phyloP scores from a whole-genome alignment of 2,797 vertebrate genomes.

The Gephyroberyx darwinii region DNA sequence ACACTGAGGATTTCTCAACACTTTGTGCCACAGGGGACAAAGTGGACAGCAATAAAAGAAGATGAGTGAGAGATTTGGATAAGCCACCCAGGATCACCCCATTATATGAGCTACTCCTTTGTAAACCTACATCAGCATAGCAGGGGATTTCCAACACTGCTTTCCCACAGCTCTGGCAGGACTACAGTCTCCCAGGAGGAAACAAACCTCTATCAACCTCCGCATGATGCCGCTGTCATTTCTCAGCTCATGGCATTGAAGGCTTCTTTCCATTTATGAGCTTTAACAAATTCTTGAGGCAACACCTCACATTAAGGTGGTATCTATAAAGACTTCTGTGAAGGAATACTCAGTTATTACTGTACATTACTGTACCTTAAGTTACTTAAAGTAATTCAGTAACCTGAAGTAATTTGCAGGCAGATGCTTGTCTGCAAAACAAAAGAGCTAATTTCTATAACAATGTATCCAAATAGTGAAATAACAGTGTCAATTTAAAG shows the following conservation, averaged over 20 bases:
- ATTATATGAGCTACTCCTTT: conserved; percentile 78
- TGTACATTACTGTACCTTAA: too few species aligned
- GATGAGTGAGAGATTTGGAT: conserved; percentile 78
- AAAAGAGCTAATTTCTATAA: conserved; percentile 6
- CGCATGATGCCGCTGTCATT: conserved; percentile 53
- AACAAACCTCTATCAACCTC: conserved; percentile 21
- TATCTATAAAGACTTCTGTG: conserved; percentile 7
- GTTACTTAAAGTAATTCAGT: too few species aligned
- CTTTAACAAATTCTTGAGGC: conserved; percentile 33
- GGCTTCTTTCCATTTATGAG: conserved; percentile 33
- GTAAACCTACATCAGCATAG: conserved; percentile 77
- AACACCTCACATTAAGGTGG: conserved; percentile 29
- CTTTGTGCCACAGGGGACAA: conserved; percentile 64
- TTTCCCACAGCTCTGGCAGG: conserved; percentile 58
- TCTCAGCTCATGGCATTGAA: conserved; percentile 55
- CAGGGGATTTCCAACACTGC: conserved; percentile 65
- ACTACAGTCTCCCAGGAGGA: conserved; percentile 51
- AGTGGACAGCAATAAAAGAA: conserved; percentile 77
- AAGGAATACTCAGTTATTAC: conserved; percentile 4
- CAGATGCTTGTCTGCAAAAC: conserved; percentile 11
- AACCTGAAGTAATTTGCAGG: background rate
- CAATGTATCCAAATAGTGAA: background rate
- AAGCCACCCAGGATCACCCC: conserved; percentile 75
- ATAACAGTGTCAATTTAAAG: background rate
- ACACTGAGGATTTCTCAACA: conserved; percentile 52